Base-by-base conservation (phyloP, 2,888 invertebrate genomes). In the Acanthococcus lagerstroemiae region DNA sequence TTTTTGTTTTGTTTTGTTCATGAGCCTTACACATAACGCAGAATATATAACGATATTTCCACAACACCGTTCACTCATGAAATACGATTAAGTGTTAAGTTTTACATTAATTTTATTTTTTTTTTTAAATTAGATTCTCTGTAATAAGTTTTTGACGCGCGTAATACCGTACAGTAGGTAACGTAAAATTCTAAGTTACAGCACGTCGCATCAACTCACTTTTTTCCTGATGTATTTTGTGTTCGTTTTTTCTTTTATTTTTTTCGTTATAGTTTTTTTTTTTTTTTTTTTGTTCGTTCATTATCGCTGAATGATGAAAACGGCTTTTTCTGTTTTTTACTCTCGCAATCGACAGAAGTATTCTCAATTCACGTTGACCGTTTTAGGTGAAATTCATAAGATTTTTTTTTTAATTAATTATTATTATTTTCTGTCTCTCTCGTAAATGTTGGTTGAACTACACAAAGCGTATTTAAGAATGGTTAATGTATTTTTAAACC, bases 401-500 rank as follows among this genome's bases (percentile, higher is more conserved):
- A 17, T 45, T 45, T 45, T 15, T 19, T 45, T 45, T 45, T 19
- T 45, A n/a, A n/a, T n/a, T n/a, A n/a, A n/a, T n/a, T n/a, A n/a
- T n/a, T n/a, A n/a, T n/a, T n/a, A n/a, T n/a, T n/a, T n/a, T n/a
- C n/a, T n/a, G n/a, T n/a, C n/a, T n/a, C n/a, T n/a, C n/a, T 37
- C 37, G 37, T 37, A 37, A 37, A 37, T 3, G 52, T 52, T 52
- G 52, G 52, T 22, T 24, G 24, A 52, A 52, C 19, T 52, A 52
- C 52, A 52, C n/a, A 52, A 22, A 24, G 52, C 3, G 52, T 52
- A 22, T 48, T 15, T 46, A 58, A 17, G 46, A 58, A 58, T 58
- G 45, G 58, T 21, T 52, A 61, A 48, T 52, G 21, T 52, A 27
- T 61, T 61, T 27, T 48, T 61, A 26, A 52, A 61, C 50, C 61